Evolutionary conservation across 1,140 invertebrate species (phyloP), one percentile per base, ranked within the genome.

Genomic region (Neuroterus valhalla): DNA sequence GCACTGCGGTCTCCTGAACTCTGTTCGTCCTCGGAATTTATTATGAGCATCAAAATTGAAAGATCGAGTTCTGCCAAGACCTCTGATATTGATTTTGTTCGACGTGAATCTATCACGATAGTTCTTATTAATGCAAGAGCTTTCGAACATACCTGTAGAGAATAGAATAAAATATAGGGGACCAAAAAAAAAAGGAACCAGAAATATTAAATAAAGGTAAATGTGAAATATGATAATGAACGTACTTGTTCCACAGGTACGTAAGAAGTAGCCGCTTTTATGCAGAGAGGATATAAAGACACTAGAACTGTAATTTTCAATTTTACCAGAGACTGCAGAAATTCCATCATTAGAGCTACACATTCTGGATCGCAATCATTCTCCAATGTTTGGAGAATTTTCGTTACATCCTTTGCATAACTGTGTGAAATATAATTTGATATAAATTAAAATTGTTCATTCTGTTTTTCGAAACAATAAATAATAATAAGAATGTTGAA

Each of bases 291-390:
- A 84, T 92, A 91, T 1, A 91, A 79, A 43, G 71, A 67, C 8
- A 83, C 66, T 26, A 92, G 72, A 55, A 85, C 75, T 15, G 87
- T 70, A 4, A 91, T 50, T 81, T 89, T 87, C 5, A 90, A 70
- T 74, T 89, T 88, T 23, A 92, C 82, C 1, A 92, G 71, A 0
- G 87, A 89, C 26, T 87, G 66, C 38, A 93, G 84, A 82, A 93
- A 92, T 80, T 92, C 89, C 80, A 92, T 90, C 19, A 92, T 76
- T 12, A 91, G 74, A 26, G 83, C 81, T 38, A 87, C 82, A 74
- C 90, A 91, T 82, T 92, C 91, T 14, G 86, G 81, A 70, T 91
- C 85, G 1, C 85, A 82, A 62, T 81, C 71, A 31, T 80, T 78
- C 66, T 87, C 82, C 43, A 89, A 75, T 44, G 66, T 80, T 17